These are phyloP conservation scores for Halocynthia aurantium DNA, from an alignment of 23 tunicate genomes.

Conservation along the genomic window DNA sequence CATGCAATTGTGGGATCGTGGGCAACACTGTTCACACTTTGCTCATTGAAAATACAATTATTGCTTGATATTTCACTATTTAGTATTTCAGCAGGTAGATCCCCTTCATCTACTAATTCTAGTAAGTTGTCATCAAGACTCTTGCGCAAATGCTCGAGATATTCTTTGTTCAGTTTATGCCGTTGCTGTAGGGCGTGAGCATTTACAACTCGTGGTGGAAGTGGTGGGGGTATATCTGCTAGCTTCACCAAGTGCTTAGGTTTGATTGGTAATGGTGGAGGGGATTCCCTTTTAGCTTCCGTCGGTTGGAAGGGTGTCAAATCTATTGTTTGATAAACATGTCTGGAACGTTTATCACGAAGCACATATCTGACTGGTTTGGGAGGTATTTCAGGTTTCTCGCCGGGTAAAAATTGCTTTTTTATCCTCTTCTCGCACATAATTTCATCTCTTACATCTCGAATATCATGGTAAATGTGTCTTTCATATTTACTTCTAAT, in stretches of 20 bases:
- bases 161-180: conserved; percentile 64
- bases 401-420: not conserved
- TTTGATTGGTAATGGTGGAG: conserved; percentile 66
- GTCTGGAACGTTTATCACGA: conserved; percentile 32
- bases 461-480: conserved; percentile 27
- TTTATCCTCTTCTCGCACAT: not conserved
- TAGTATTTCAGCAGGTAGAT: conserved; percentile 15
- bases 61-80: not conserved
- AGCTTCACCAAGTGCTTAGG: conserved; percentile 48
- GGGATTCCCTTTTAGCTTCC: not conserved
- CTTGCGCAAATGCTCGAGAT: conserved; percentile 71
- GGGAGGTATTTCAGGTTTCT: conserved; percentile 25
- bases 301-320: not conserved
- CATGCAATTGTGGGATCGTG: no score
- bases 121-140: conserved; percentile 37
- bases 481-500: not conserved
- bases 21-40: no score
- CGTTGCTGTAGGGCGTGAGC: conserved; percentile 52
- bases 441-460: not conserved
- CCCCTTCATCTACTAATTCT: conserved; percentile 8
- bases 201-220: conserved; percentile 45
- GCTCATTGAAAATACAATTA: no score
- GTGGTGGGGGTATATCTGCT: conserved; percentile 38
- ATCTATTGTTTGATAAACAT: conserved; percentile 38
- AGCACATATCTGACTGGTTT: conserved; percentile 21